Evolutionary conservation across 2,113 vertebrate species (phyloP).

Genomic region (Boulengeromyrus knoepffleri): DNA sequence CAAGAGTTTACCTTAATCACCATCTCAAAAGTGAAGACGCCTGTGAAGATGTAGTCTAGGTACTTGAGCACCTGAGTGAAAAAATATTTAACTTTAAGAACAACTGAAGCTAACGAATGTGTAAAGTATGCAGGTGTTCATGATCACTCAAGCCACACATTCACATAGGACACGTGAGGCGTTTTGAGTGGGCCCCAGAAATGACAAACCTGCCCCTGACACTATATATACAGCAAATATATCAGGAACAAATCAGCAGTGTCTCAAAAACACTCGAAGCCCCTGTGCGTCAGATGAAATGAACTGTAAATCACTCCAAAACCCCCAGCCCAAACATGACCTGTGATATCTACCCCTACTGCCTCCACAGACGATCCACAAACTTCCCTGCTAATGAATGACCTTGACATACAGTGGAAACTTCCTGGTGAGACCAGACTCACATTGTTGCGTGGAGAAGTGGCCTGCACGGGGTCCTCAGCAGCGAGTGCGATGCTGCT

Average conservation of each 20-base stretch:
- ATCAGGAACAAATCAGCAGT: background rate
- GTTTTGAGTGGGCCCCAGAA: background rate
- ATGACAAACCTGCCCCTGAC: background rate
- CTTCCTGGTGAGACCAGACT: slow-evolving; percentile 42
- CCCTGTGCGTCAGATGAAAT: background rate
- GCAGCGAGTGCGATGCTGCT: slow-evolving; percentile 95
- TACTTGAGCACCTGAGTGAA: slow-evolving; percentile 82
- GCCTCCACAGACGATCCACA: background rate
- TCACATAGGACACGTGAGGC: background rate
- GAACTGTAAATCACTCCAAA: background rate
- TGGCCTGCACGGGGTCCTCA: slow-evolving; percentile 81
- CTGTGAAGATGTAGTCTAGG: slow-evolving; percentile 95
- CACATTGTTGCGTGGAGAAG: slow-evolving; percentile 81
- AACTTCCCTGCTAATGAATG: background rate
- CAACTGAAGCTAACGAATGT: background rate
- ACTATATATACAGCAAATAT: background rate
- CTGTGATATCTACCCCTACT: background rate
- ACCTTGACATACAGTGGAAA: background rate
- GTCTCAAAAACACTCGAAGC: background rate
- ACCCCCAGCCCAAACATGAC: background rate
- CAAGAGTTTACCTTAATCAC: slow-evolving; percentile 85
- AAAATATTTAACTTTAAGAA: background rate
- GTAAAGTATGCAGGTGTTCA: background rate
- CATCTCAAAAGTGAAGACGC: slow-evolving; percentile 99
- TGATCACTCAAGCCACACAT: background rate